Evolutionary conservation across 2,888 invertebrate species (phyloP).

Genomic region (Xanthostigma xanthostigma): DNA sequence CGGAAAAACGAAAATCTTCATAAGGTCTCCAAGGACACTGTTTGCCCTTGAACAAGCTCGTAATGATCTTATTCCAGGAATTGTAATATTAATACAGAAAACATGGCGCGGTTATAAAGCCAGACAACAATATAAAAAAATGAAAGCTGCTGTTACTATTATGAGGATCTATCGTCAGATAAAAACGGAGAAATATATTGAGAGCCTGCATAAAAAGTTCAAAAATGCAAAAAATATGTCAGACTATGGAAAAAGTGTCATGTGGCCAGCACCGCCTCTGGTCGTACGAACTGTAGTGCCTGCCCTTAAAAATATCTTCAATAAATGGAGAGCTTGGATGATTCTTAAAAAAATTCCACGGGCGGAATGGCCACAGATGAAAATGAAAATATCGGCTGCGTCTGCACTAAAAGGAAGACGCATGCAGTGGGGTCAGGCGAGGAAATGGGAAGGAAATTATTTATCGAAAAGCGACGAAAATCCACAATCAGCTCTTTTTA

Average conservation of each 20-base stretch:
- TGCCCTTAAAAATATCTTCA: constrained; percentile 44
- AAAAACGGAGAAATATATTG: constrained; percentile 59
- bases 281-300: constrained; percentile 47
- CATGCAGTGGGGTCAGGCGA: constrained; percentile 55
- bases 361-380: constrained; percentile 77
- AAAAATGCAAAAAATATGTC: constrained; percentile 44
- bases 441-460: constrained; percentile 78
- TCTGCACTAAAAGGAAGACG: constrained; percentile 52
- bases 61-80: constrained; percentile 75
- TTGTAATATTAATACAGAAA: constrained; percentile 88
- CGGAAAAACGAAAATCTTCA: constrained; percentile 92
- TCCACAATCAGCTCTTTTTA: constrained; percentile 45
- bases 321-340: constrained; percentile 82
- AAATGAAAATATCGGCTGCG: constrained; percentile 63
- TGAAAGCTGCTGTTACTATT: constrained; percentile 74
- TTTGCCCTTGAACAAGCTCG: constrained; percentile 79
- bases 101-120: constrained; percentile 66
- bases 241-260: constrained; percentile 63
- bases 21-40: constrained; percentile 81
- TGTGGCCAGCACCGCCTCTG: constrained; percentile 71
- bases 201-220: constrained; percentile 46
- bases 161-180: constrained; percentile 66
- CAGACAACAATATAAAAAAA: constrained; percentile 62
- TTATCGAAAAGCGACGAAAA: constrained; percentile 53
- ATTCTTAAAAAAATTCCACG: constrained; percentile 66